These are phyloP conservation scores for Cenopis cana DNA, from an alignment of 2,888 invertebrate genomes.

Conservation along the genomic window DNA sequence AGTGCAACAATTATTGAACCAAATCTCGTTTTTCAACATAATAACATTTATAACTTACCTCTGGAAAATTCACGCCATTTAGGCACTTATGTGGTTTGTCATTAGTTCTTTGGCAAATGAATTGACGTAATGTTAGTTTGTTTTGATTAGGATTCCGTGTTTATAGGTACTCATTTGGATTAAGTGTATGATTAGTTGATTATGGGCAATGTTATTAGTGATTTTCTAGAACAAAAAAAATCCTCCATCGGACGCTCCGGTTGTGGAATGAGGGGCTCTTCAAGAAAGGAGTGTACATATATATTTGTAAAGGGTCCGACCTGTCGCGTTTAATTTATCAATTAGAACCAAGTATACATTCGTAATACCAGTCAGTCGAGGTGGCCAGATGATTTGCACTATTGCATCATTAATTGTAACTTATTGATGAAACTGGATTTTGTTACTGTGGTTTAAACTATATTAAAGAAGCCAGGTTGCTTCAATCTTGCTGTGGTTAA, in stretches of 20 bases:
- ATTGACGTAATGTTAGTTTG: slow-evolving; percentile 9
- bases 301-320: too few species aligned
- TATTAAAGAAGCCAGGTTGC: not conserved
- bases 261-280: too few species aligned
- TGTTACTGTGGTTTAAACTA: slow-evolving; percentile 18
- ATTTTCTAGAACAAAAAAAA: slow-evolving; percentile 19
- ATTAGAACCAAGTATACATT: not conserved
- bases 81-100: slow-evolving; percentile 9
- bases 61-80: slow-evolving; percentile 31
- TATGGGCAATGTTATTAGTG: not conserved
- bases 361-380: not conserved
- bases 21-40: slow-evolving; percentile 27
- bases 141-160: slow-evolving; percentile 8
- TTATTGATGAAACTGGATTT: slow-evolving; percentile 2
- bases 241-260: too few species aligned
- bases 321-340: too few species aligned
- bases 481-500: not conserved
- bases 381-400: not conserved
- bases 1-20: slow-evolving; percentile 11
- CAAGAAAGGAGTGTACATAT: too few species aligned
- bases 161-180: slow-evolving; percentile 22
- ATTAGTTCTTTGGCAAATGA: slow-evolving; percentile 20
- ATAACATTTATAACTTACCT: slow-evolving; percentile 9
- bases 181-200: slow-evolving; percentile 4
- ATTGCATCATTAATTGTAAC: slow-evolving; percentile 12